phyloP scores from a whole-genome alignment of 2,113 vertebrate genomes.

The Struthidea cinerea region DNA sequence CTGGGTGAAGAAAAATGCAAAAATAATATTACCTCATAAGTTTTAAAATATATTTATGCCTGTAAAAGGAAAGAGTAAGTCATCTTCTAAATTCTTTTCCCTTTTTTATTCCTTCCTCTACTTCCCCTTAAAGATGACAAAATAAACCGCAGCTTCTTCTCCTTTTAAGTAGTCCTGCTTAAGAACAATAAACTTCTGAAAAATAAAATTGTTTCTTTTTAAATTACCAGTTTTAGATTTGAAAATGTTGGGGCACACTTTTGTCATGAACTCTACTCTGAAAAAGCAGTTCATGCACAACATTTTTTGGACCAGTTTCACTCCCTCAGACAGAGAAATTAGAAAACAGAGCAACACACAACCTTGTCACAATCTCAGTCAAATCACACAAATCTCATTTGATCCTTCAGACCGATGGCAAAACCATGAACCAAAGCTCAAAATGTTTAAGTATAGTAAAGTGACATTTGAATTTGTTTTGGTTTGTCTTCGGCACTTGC shows the following conservation, averaged over 20 bases:
- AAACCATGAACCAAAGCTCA: background rate
- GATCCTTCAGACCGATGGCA: background rate
- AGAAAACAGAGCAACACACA: background rate
- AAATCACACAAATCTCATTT: background rate
- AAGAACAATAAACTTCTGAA: background rate
- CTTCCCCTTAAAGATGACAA: background rate
- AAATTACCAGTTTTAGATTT: background rate
- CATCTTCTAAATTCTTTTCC: background rate
- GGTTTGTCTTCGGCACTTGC: background rate
- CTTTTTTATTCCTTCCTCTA: background rate
- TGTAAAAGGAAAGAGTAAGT: background rate
- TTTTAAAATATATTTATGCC: background rate
- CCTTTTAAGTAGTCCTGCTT: background rate
- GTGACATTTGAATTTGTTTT: background rate
- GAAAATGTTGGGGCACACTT: background rate
- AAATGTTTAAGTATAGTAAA: background rate
- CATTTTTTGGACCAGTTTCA: background rate
- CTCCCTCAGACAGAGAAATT: background rate
- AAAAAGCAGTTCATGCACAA: background rate
- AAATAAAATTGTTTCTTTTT: background rate
- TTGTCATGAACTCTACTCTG: background rate
- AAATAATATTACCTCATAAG: background rate
- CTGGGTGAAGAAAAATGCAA: background rate
- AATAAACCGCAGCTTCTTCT: background rate
- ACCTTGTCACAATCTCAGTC: background rate